Percentiles rank a stretch among this genome's conserved stretches.
Conservation (phyloP, 2,888 invertebrate species). For the Slavum lentiscoides region DNA sequence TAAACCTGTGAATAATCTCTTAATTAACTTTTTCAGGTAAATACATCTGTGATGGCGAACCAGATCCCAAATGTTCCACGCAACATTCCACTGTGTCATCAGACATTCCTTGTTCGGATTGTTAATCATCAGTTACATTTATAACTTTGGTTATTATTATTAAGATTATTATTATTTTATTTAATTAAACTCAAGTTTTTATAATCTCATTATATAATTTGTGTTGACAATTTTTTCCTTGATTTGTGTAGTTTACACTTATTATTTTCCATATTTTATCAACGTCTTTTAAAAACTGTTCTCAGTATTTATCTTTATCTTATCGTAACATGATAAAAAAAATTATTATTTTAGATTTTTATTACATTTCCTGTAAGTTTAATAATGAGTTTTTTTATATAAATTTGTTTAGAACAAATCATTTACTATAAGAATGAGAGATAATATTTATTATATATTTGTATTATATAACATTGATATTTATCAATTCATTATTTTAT, state of each 20-base stretch:
- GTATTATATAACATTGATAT: conserved; percentile 6
- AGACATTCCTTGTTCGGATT: conserved; percentile 22
- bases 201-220: conserved; percentile 16
- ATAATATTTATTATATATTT: background rate
- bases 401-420: background rate
- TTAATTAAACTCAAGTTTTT: conserved; percentile 15
- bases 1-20: background rate
- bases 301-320: background rate
- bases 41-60: conserved; percentile 82
- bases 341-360: conserved; percentile 1
- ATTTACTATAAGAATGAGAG: background rate
- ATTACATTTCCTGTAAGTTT: background rate
- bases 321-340: background rate
- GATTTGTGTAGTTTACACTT: background rate
- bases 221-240: conserved; percentile 27
- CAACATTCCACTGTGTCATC: conserved; percentile 46
- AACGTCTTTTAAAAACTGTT: background rate
- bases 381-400: background rate
- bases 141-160: conserved; percentile 27
- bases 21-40: conserved; percentile 64
- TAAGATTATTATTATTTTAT: conserved; percentile 9
- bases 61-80: conserved; percentile 60
- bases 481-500: background rate
- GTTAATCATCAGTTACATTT: conserved; percentile 32
- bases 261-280: background rate